phyloP scores from a whole-genome alignment of 2,888 invertebrate genomes.

The Nephrotoma guestfalica region DNA sequence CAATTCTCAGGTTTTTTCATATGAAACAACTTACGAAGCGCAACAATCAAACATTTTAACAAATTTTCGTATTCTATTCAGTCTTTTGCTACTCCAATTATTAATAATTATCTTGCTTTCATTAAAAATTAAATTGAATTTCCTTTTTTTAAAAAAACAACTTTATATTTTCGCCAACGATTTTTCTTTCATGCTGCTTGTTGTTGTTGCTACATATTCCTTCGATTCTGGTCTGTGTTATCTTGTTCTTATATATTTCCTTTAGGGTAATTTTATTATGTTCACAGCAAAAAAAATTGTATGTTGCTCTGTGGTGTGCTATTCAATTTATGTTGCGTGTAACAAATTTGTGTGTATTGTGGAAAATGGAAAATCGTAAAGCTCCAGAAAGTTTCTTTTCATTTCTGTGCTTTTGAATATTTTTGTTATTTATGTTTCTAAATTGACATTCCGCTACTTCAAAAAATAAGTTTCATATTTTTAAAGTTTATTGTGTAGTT shows the following conservation, averaged over 20 bases:
- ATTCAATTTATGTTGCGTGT: not conserved
- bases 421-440: no score
- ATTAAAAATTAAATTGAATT: not conserved
- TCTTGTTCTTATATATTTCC: not conserved
- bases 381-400: no score
- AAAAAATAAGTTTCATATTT: no score
- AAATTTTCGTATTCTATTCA: not conserved
- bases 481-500: no score
- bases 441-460: no score
- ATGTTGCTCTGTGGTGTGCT: not conserved
- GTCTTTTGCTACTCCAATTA: not conserved
- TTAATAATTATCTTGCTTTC: not conserved
- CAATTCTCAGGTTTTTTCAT: not conserved
- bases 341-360: no score
- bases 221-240: not conserved
- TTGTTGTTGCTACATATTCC: not conserved
- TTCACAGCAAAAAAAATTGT: not conserved
- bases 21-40: not conserved
- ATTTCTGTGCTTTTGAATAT: no score
- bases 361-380: no score
- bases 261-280: not conserved
- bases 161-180: not conserved
- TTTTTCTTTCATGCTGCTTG: not conserved
- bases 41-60: not conserved
- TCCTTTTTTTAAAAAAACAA: not conserved